Base-by-base conservation (phyloP, 2,797 vertebrate genomes). In the Malurus splendens region DNA sequence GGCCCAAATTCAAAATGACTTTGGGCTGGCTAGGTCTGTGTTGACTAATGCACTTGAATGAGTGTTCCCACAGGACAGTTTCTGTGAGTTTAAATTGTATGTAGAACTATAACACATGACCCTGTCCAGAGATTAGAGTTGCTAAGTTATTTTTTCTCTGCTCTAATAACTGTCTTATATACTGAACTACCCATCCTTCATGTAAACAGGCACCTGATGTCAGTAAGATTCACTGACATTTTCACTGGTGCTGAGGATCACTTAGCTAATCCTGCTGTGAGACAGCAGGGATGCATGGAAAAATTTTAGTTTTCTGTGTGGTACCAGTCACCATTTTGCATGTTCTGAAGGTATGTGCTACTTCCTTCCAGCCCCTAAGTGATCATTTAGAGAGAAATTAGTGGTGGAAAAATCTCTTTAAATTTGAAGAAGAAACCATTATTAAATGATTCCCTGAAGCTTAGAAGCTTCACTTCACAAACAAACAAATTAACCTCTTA, bases 391-490 rank as follows among this genome's bases (percentile, higher is more conserved):
- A 61, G 64, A 79, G 13, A 83, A 72, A 57, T 86, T 52, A 28
- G 57, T 11, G 1, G 28, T 60, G 33, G 61, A 66, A 81, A 66
- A 77, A 62, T 70, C 18, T 24, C 36, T 79, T 88, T 64, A 74
- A 79, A 67, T 94, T 19, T 90, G 72, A 88, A 91, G 47, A 27
- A 57, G 25, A 56, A 88, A 32, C 41, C 41, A 61, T 87, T 91
- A 78, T 32, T 12, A 90, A 95, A 64, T 77, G 2, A 61, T 77
- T 91, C 65, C 86, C 80, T 75, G 66, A 90, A 94, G 70, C 50
- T 68, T 85, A 51, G 55, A 61, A 71, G 64, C 83, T 82, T 89
- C 82, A 78, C 44, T 50, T 59, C 52, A 87, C 71, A 75, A 68
- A 73, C 70, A 79, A 80, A 86, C 44, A 79, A 90, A 83, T 55